Evolutionary conservation across 2,888 invertebrate genomes (phyloP).

Genomic region (Idaea biselata): DNA sequence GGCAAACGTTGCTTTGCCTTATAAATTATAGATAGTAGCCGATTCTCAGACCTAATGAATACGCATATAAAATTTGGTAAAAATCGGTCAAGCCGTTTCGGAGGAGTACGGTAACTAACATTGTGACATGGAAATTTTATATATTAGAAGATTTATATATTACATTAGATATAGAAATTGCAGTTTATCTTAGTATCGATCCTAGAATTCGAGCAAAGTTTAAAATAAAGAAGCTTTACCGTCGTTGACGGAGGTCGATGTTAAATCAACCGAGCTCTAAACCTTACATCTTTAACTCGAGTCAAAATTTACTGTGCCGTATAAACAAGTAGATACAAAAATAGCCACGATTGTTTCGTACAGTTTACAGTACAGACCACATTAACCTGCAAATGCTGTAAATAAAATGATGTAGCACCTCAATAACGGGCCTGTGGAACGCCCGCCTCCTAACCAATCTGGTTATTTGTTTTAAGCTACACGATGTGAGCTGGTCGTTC

Average conservation of each 20-base stretch:
- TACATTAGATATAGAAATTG: too few species aligned
- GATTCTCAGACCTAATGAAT: too few species aligned
- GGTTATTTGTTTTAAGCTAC: conserved; percentile 71
- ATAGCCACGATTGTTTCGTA: conserved; percentile 65
- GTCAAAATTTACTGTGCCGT: conserved; percentile 38
- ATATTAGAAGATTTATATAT: too few species aligned
- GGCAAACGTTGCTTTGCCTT: too few species aligned
- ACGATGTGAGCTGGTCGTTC: conserved; percentile 57
- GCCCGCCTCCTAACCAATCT: conserved; percentile 56
- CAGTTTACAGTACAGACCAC: conserved; percentile 59
- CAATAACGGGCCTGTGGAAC: conserved; percentile 64
- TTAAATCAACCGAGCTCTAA: neutral
- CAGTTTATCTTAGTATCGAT: too few species aligned
- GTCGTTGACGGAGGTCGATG: neutral
- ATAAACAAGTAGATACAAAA: conserved; percentile 58
- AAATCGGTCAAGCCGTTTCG: too few species aligned
- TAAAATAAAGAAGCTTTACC: conserved; percentile 20
- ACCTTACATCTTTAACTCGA: conserved; percentile 22
- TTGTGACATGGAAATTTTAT: too few species aligned
- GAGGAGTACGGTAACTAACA: too few species aligned
- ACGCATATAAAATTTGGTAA: too few species aligned
- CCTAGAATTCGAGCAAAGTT: conserved; percentile 5
- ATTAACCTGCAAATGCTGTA: conserved; percentile 70
- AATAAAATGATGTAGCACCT: conserved; percentile 76
- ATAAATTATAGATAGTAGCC: too few species aligned